Base-by-base conservation (phyloP, 2,113 vertebrate genomes). In the Athene cunicularia region DNA sequence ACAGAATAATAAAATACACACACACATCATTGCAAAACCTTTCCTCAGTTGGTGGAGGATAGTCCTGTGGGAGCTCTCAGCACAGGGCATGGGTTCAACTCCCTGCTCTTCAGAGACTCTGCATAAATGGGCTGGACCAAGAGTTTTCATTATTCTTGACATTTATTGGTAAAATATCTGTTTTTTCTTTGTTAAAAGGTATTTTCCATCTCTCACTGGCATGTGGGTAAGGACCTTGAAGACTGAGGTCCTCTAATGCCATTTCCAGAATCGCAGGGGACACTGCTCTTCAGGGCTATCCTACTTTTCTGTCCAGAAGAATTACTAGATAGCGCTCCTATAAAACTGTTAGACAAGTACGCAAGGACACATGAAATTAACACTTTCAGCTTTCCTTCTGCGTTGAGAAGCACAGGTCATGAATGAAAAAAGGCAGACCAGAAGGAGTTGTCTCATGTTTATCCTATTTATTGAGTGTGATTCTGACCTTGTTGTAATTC, bases 1-100 rank as follows among this genome's bases (percentile, higher is more conserved):
- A 55, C 50, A 76, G 90, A 94, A 77, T 74, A 71, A 89, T 91
- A 35, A 85, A 96, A 96, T 71, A 39, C 85, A 93, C 96, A 88
- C 49, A 94, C 76, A 83, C 17, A n/a, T 80, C 86, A 64, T 41
- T 82, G 76, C 73, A 94, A 93, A 60, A 22, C 8, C 24, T 68
- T 62, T 32, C 35, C 77, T 85, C 37, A 39, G 56, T 3, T 8
- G 15, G n/a, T 49, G 35, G 80, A 80, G 43, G 33, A 67, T 37
- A 58, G 52, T 59, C 28, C 62, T 33, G 11, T 70, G 75, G 49
- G 22, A 80, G 6, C 19, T 59, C 35, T 49, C 45, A 80, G 32
- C 24, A n/a, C 35, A 68, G 32, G 16, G 47, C 72, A 18, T 5
- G 5, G 41, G 15, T 80, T 83, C 56, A 86, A 19, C 26, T 72